Evolutionary conservation across 2,888 invertebrate species (phyloP).

Genomic region (Aspidiotus destructor): DNA sequence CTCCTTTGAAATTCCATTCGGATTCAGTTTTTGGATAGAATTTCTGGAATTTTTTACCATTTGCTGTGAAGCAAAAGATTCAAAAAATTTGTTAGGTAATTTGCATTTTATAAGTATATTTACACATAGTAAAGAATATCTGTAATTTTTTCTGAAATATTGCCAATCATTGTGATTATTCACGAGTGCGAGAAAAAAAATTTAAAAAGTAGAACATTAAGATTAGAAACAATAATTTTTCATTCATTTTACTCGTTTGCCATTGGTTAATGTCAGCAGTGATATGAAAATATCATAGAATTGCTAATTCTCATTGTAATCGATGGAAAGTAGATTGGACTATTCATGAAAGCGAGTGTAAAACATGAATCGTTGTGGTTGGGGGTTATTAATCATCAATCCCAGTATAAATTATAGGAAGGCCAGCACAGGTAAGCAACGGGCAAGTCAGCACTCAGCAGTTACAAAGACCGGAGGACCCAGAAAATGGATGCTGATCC

Average conservation of each 20-base stretch:
- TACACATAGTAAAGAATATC: neutral
- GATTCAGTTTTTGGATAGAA: constrained; percentile 24
- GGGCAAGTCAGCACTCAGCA: too few species aligned
- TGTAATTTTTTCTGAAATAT: neutral
- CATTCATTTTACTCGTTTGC: neutral
- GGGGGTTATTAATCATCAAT: too few species aligned
- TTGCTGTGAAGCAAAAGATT: constrained; percentile 8
- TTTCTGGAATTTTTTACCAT: constrained; percentile 26
- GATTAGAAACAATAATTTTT: neutral
- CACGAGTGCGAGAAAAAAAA: neutral
- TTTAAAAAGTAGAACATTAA: neutral
- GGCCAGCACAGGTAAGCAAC: too few species aligned
- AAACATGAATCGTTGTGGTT: too few species aligned
- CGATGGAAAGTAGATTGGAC: too few species aligned
- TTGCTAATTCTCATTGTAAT: too few species aligned
- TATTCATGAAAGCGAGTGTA: too few species aligned
- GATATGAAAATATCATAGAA: too few species aligned
- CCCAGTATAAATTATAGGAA: too few species aligned
- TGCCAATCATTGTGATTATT: neutral
- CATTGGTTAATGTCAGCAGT: too few species aligned
- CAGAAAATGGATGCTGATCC: too few species aligned
- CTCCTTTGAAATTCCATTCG: constrained; percentile 29
- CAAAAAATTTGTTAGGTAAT: neutral
- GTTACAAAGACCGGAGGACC: too few species aligned
- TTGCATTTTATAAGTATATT: neutral